Percentiles rank a stretch among this genome's conserved stretches.
Conservation (phyloP, 2,113 vertebrate genomes). For the Tylochromis polylepis region DNA sequence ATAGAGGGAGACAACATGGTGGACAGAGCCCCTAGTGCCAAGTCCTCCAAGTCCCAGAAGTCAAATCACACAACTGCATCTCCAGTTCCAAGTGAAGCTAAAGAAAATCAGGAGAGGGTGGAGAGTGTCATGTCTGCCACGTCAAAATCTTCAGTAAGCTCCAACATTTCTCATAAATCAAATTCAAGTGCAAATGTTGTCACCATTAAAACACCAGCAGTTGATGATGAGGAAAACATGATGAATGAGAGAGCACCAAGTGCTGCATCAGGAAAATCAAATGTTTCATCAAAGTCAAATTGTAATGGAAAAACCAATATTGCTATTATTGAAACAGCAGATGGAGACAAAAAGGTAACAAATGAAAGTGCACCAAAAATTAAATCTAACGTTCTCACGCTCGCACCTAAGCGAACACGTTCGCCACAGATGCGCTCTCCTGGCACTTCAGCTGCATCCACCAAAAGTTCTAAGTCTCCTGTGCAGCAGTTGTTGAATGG, state of each 20-base stretch:
- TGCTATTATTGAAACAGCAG: neutral
- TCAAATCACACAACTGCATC: neutral
- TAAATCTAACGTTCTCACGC: neutral
- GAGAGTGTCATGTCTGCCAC: conserved; percentile 38
- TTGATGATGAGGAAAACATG: conserved; percentile 2
- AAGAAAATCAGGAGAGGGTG: neutral
- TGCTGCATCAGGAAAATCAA: conserved; percentile 49
- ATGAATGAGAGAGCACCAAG: conserved; percentile 3
- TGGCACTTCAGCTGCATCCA: neutral
- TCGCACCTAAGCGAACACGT: conserved; percentile 8
- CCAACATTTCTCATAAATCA: conserved; percentile 23
- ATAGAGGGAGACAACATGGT: neutral
- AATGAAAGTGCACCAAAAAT: neutral
- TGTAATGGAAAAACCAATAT: neutral
- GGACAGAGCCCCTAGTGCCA: conserved; percentile 20
- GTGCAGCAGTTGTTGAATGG: neutral
- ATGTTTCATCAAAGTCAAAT: conserved; percentile 11
- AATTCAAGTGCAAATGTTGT: conserved; percentile 7
- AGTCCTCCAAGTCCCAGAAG: conserved; percentile 21
- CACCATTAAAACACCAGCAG: conserved; percentile 24
- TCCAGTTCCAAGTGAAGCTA: neutral
- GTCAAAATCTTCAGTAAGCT: conserved; percentile 42
- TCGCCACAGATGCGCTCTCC: neutral
- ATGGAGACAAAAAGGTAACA: neutral
- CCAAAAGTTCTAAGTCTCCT: neutral